A percentile compares a stretch with the other conserved stretches of the same genome.
Evolutionary conservation across 2,797 vertebrate genomes (phyloP).

Genomic region (Brachymystax lenok): DNA sequence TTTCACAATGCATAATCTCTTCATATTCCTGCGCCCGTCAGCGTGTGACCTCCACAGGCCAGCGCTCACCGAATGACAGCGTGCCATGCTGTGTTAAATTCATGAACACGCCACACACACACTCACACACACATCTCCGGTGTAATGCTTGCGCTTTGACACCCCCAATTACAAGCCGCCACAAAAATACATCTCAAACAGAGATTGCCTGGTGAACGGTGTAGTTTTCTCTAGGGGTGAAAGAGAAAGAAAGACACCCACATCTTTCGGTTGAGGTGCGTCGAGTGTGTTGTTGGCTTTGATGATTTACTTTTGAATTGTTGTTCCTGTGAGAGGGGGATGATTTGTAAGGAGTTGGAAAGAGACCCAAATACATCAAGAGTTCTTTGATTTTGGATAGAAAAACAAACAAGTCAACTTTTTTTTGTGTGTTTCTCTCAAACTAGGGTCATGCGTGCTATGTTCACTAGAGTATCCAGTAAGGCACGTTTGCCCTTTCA

Average conservation of each 20-base stretch:
- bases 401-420: neutral
- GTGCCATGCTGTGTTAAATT: conserved; percentile 50
- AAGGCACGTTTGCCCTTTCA: neutral
- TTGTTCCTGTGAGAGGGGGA: neutral
- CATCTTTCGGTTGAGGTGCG: neutral
- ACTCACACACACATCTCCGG: conserved; percentile 30
- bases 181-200: conserved; percentile 29
- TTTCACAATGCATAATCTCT: conserved; percentile 81
- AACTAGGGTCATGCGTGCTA: neutral
- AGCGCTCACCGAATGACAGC: conserved; percentile 71
- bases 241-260: neutral
- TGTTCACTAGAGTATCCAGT: neutral
- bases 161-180: conserved; percentile 30
- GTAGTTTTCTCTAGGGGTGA: neutral
- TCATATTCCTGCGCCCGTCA: conserved; percentile 66
- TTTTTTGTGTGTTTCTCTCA: neutral
- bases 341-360: neutral
- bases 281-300: neutral
- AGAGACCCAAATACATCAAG: neutral
- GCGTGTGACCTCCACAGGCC: conserved; percentile 75
- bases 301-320: conserved; percentile 6
- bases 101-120: conserved; percentile 36
- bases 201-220: neutral
- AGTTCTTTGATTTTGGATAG: neutral
- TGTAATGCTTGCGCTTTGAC: conserved; percentile 52